Evolutionary conservation across 2,113 vertebrate species (phyloP).

Genomic region (Coptodon bakossiorum): DNA sequence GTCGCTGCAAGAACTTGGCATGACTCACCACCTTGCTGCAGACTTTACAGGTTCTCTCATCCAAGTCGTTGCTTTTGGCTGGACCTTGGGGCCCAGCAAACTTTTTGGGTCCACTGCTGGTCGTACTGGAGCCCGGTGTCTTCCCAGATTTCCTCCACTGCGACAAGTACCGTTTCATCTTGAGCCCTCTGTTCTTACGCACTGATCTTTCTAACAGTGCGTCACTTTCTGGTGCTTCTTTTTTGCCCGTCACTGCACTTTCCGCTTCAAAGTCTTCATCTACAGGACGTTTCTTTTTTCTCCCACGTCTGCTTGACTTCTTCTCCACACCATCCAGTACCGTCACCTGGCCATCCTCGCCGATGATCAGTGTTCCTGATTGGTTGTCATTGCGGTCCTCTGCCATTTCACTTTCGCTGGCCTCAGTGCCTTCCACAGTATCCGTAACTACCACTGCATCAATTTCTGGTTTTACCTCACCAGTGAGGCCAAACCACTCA

Average conservation of each 20-base stretch:
- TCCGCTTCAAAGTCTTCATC: conserved; percentile 28
- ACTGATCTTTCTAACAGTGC: conserved; percentile 38
- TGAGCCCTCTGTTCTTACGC: conserved; percentile 60
- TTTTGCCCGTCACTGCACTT: background rate
- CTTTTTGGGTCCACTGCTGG: background rate
- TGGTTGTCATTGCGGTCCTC: background rate
- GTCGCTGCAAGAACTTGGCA: conserved; percentile 35
- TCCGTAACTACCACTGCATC: background rate
- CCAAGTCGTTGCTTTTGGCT: conserved; percentile 12
- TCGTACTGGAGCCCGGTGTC: background rate
- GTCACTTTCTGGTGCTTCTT: background rate
- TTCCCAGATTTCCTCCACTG: conserved; percentile 53
- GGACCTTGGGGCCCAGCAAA: background rate
- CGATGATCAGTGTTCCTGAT: conserved; percentile 45
- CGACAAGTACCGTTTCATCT: conserved; percentile 61
- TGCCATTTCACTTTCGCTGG: background rate
- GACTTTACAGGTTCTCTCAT: conserved; percentile 52
- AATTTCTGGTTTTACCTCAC: conserved; percentile 42
- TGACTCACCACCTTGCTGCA: conserved; percentile 43
- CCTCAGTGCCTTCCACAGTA: background rate
- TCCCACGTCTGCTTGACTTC: conserved; percentile 19
- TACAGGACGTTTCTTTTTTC: conserved; percentile 31
- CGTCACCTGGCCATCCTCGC: conserved; percentile 52
- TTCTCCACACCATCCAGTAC: conserved; percentile 29
- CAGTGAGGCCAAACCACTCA: conserved; percentile 31